Evolutionary conservation across 2,797 vertebrate species (phyloP).

Genomic region (Peromyscus nudipes): DNA sequence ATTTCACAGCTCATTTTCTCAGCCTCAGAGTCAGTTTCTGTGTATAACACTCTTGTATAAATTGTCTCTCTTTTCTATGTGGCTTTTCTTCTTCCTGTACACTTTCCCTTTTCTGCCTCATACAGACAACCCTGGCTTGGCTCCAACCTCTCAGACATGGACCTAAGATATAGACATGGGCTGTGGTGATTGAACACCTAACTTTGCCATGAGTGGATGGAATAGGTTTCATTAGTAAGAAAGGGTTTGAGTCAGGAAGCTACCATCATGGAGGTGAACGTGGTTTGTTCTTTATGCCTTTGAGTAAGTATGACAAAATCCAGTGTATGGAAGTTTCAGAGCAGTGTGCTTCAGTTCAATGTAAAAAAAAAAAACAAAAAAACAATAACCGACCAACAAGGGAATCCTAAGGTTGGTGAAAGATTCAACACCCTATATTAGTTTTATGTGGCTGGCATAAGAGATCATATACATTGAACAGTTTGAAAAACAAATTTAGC

Average conservation of each 20-base stretch:
- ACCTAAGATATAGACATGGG: background rate
- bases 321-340: background rate
- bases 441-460: background rate
- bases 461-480: background rate
- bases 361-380: background rate
- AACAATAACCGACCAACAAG: background rate
- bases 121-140: background rate
- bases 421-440: background rate
- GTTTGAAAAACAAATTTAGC: background rate
- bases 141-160: background rate
- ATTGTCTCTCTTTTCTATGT: background rate
- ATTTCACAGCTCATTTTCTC: background rate
- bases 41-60: background rate
- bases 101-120: background rate
- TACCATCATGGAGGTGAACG: background rate
- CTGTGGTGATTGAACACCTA: background rate
- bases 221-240: background rate
- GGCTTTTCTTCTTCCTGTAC: background rate
- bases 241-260: slow-evolving; percentile 15
- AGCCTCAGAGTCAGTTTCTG: background rate
- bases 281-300: background rate
- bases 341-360: background rate
- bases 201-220: background rate
- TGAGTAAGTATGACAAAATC: background rate
- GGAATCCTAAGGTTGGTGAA: background rate